Evolutionary conservation across 2,797 vertebrate genomes (phyloP).

Genomic region (Trichosurus vulpecula): DNA sequence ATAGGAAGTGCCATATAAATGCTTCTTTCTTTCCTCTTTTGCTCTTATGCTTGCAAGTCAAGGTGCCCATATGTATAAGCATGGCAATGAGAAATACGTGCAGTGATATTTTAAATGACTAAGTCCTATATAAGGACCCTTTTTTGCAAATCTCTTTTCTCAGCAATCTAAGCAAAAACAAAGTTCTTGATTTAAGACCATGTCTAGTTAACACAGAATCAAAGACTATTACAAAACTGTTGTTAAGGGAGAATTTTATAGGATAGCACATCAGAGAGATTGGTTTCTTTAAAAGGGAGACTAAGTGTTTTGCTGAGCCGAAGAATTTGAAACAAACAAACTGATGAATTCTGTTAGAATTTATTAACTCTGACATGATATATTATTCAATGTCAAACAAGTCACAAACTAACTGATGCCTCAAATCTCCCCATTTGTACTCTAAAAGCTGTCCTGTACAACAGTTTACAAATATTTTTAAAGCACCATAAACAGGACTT

Average conservation of each 20-base stretch:
- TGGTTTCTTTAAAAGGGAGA: background rate
- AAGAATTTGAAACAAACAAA: slow-evolving; percentile 25
- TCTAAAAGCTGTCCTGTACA: slow-evolving; percentile 12
- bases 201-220: background rate
- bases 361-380: background rate
- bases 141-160: background rate
- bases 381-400: slow-evolving; percentile 30
- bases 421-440: slow-evolving; percentile 22
- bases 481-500: slow-evolving; percentile 11
- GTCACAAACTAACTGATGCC: background rate
- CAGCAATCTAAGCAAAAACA: background rate
- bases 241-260: slow-evolving; percentile 51
- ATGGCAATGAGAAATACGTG: background rate
- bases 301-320: slow-evolving; percentile 5
- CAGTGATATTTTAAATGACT: background rate
- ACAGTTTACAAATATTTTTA: background rate
- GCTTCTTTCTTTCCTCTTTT: background rate
- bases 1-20: background rate
- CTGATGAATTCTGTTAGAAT: slow-evolving; percentile 10
- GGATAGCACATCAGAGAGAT: slow-evolving; percentile 41
- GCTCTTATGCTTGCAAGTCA: background rate
- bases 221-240: slow-evolving; percentile 61
- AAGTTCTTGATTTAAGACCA: background rate
- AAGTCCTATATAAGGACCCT: background rate
- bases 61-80: background rate